Conservation (phyloP, 2,113 vertebrate genomes). For the Lycaon pictus region DNA sequence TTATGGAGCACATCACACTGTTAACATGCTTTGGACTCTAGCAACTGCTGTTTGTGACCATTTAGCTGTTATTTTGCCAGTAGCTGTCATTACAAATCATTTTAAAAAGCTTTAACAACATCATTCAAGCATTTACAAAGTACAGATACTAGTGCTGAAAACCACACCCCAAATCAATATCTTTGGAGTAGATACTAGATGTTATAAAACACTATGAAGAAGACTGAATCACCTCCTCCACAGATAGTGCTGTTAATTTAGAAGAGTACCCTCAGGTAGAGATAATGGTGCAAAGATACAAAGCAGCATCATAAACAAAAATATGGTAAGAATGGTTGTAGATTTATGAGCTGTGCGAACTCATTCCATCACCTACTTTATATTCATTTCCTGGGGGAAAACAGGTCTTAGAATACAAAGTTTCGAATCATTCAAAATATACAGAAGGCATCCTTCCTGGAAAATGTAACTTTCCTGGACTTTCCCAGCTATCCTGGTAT, state of each 20-base stretch:
- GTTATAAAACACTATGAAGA: not conserved
- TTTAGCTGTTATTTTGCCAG: constrained; percentile 1
- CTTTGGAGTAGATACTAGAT: not conserved
- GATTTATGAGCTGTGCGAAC: not conserved
- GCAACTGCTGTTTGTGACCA: not conserved
- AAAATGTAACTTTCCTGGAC: constrained; percentile 10
- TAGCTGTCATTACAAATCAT: not conserved
- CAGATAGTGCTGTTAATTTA: not conserved
- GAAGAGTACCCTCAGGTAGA: not conserved
- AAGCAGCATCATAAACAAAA: not conserved
- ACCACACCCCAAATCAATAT: not conserved
- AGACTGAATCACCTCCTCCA: not conserved
- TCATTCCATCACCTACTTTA: not conserved
- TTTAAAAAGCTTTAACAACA: not conserved
- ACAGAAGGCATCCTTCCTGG: constrained; percentile 13
- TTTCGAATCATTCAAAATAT: constrained; percentile 24
- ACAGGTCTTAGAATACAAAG: not conserved
- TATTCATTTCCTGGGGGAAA: not conserved
- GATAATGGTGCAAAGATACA: not conserved
- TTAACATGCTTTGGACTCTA: not conserved
- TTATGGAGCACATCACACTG: not conserved
- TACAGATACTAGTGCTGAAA: not conserved
- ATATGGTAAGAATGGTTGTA: too few species aligned
- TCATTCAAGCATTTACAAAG: not conserved
- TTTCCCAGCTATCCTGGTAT: not conserved